Percentiles rank a stretch among this genome's conserved stretches.
These are phyloP conservation scores for Coluber constrictor DNA, from an alignment of 2,797 vertebrate species.

Conservation along the genomic window DNA sequence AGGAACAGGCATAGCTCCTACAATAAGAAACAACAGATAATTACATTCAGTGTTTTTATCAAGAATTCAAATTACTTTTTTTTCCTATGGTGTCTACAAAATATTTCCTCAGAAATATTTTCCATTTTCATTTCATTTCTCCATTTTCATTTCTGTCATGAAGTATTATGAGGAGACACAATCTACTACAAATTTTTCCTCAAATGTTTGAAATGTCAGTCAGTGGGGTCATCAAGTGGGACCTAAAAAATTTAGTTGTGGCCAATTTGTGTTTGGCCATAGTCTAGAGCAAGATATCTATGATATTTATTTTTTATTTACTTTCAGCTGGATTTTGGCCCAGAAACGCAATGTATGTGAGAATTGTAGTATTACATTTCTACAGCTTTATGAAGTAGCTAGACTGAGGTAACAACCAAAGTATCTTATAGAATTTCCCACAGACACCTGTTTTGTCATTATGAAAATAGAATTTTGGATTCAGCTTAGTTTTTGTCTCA, in stretches of 20 bases:
- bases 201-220: neutral
- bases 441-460: neutral
- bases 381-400: neutral
- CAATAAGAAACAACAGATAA: conserved; percentile 33
- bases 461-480: neutral
- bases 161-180: too few relatives aligned
- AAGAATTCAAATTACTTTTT: neutral
- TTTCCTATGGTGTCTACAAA: neutral
- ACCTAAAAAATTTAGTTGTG: neutral
- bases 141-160: neutral
- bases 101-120: neutral
- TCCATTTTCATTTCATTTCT: neutral
- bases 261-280: neutral
- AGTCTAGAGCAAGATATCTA: neutral
- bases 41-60: neutral
- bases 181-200: neutral
- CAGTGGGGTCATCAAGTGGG: neutral
- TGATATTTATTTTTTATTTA: neutral
- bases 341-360: neutral
- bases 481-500: neutral
- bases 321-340: neutral
- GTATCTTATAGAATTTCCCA: neutral
- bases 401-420: neutral
- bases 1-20: conserved; percentile 92
- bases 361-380: neutral